Base-by-base conservation (phyloP, 1,140 invertebrate species). In the Bombus fervidus region DNA sequence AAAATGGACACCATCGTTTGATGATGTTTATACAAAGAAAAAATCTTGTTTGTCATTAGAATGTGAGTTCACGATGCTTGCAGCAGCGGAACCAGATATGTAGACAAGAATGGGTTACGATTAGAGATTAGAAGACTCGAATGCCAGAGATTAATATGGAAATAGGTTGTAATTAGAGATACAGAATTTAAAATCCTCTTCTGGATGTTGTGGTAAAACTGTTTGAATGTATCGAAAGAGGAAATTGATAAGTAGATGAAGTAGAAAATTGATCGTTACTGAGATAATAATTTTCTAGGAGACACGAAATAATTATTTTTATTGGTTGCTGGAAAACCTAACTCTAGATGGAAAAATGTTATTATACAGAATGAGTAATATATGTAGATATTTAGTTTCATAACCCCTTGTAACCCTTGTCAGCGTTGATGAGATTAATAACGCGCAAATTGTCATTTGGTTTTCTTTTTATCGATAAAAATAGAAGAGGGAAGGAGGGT, bases 111-210 rank as follows among this genome's bases (percentile, higher is more conserved):
- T 53, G 34, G 39, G 47, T 28, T 18, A 22, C 13, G 25, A 31
- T 62, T 62, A 25, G 18, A 47, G 87, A 89, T 89, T 86, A 86
- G 73, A 86, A 73, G 68, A 68, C 41, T 9, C 15, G 73, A 37
- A 43, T 64, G 57, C 41, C 34, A 34, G 28, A 77, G 69, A 86
- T 86, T 89, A 89, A 77, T 31, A 77, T 31, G 64, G 75, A 86
- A 73, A 39, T 53, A 57, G 39, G 31, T 73, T 47, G 76, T 28
- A 59, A 9, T 25, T 25, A n/a, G 13, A 62, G 75, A 84, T 79
- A 68, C 18, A 6, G 28, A 18, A 5, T 76, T 37, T 39, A 31
- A n/a, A 28, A 53, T 39, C 18, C 37, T 41, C n/a, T 18, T 68
- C 43, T 25, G 10, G 15, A 9, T 66, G 37, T 1, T 59, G 57